A percentile compares a stretch with the other conserved stretches of the same genome.
Conservation (phyloP, 2,113 vertebrate genomes). For the Perognathus longimembris region DNA sequence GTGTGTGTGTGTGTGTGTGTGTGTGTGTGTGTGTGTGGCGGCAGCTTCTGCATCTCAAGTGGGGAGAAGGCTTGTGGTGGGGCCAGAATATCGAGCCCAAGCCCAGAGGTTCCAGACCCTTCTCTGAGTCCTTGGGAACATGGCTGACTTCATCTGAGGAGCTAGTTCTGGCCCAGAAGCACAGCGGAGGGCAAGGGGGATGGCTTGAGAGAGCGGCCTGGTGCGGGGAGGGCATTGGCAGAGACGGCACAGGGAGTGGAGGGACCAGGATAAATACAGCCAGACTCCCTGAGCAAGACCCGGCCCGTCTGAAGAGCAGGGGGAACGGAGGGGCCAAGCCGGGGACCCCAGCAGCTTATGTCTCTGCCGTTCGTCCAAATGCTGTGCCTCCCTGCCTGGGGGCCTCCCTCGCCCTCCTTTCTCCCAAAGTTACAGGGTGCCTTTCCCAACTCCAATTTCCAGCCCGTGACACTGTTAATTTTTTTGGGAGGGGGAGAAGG, state of each 20-base stretch:
- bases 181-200: not conserved
- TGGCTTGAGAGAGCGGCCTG: not conserved
- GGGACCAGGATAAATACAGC: not conserved
- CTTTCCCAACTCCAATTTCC: not conserved
- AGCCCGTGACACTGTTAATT: not conserved
- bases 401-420: not conserved
- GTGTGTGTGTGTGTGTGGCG: too few species aligned
- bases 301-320: not conserved
- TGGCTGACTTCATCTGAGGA: conserved; percentile 13
- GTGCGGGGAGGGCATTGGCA: not conserved
- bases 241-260: fast-evolving
- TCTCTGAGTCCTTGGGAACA: not conserved
- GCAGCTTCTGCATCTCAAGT: not conserved
- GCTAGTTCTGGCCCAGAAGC: conserved; percentile 34
- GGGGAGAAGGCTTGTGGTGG: not conserved
- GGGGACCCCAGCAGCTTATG: not conserved
- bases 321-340: not conserved
- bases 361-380: not conserved
- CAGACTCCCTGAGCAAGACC: conserved; percentile 52
- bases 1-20: too few species aligned
- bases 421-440: not conserved
- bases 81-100: not conserved
- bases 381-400: not conserved
- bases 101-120: not conserved
- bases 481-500: not conserved